These are phyloP conservation scores for Linnaemya tessellans DNA, from an alignment of 2,888 invertebrate species.

Conservation along the genomic window DNA sequence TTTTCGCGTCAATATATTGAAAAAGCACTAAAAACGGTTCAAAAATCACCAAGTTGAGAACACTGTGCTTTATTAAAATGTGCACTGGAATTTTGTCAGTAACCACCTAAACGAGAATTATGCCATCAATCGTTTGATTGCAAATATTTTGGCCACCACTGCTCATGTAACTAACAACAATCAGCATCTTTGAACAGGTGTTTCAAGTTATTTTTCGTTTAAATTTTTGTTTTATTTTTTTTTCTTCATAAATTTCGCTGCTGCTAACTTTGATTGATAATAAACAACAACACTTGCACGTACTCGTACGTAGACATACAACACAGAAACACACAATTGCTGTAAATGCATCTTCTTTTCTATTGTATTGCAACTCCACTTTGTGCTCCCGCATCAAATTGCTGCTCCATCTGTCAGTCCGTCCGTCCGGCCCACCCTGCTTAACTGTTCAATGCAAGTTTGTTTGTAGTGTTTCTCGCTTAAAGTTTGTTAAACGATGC, in stretches of 20 bases:
- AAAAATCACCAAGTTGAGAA: no score
- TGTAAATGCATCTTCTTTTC: constrained; percentile 16
- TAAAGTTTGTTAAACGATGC: constrained; percentile 43
- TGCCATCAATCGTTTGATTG: background rate
- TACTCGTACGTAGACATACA: background rate
- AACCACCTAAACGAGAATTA: no score
- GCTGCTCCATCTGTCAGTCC: background rate
- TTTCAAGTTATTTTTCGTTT: constrained; percentile 40
- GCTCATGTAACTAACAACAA: constrained; percentile 23
- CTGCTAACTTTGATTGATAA: constrained; percentile 64
- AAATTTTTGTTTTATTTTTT: constrained; percentile 6
- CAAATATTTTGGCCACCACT: background rate
- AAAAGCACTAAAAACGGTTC: no score
- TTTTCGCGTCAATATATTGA: no score
- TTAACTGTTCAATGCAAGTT: constrained; percentile 1
- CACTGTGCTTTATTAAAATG: no score
- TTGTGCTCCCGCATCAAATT: constrained; percentile 28
- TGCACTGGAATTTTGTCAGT: no score
- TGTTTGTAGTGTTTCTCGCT: constrained; percentile 26
- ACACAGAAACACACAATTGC: constrained; percentile 4
- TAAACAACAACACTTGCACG: constrained; percentile 45
- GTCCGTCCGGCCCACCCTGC: background rate
- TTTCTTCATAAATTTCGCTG: background rate
- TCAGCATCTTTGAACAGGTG: constrained; percentile 67
- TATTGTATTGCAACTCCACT: constrained; percentile 19